Base-by-base conservation (phyloP, 2,113 vertebrate genomes). In the Morone saxatilis region DNA sequence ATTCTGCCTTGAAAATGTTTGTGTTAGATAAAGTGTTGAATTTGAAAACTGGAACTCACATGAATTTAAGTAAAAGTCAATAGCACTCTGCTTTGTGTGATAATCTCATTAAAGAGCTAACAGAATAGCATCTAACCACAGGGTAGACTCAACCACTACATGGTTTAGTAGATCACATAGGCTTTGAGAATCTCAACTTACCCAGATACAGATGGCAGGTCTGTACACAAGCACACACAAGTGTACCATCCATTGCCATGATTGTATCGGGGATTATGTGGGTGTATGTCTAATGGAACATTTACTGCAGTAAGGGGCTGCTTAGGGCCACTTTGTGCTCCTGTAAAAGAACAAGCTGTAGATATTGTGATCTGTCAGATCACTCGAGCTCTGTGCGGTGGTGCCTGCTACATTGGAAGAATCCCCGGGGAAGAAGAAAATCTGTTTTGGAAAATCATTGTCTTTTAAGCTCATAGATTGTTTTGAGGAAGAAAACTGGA, bases 301-400 rank as follows among this genome's bases (percentile, higher is more conserved):
- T 75, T 75, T 66, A 48, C 48, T 31, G 16, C 66, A 62, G 76
- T 45, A 17, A 6, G 14, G 5, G 31, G 22, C 71, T 72, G 78
- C 69, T 70, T 4, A 51, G 51, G 11, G 51, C 78, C 62, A 47
- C 62, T 80, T 61, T 88, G 50, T 68, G 80, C 80, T 57, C n/a
- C 53, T 36, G 60, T 80, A 20, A 67, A 67, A 67, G 31, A 41
- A 60, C 19, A 47, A 25, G 22, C 78, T 59, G 60, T 36, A 59
- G 43, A 53, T 56, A 72, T 47, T 2, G 13, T 54, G 54, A 78
- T 78, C 68, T 61, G 56, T 80, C 70, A 80, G 13, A 66, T 53
- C 48, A 59, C 40, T 73, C 8, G 74, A 57, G 48, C 62, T 71
- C 16, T 77, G 66, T 68, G 50, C 54, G n/a, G 72, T 5, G 59